These are phyloP conservation scores for Trochalopteron elliotii DNA, from an alignment of 2,113 vertebrate species.

Conservation along the genomic window DNA sequence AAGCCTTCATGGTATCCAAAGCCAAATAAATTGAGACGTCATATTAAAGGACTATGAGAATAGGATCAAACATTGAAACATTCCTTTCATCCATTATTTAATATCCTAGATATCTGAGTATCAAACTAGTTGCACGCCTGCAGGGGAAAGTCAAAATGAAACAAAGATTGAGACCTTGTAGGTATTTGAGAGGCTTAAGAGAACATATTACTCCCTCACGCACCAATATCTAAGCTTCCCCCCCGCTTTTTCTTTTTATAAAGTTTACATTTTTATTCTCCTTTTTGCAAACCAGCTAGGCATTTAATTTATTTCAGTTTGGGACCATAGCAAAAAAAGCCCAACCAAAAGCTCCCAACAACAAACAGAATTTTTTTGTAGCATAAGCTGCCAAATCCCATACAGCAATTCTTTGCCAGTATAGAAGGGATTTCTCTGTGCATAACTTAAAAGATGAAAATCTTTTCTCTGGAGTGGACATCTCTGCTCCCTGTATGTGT, in stretches of 20 bases:
- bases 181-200: not conserved
- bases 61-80: not conserved
- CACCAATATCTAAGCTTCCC: not conserved
- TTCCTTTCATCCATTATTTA: constrained; percentile 16
- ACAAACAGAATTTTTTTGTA: not conserved
- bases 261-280: not conserved
- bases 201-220: not conserved
- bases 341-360: not conserved
- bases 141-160: constrained; percentile 13
- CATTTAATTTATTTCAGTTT: not conserved
- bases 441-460: not conserved
- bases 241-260: rapidly evolving
- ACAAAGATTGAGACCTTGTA: not conserved
- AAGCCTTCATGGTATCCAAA: not conserved
- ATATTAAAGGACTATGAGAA: not conserved
- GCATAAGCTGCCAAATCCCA: not conserved
- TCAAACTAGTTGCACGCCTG: not conserved
- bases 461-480: not conserved
- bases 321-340: not conserved
- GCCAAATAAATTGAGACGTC: constrained; percentile 1
- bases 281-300: not conserved
- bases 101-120: not conserved
- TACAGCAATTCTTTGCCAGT: not conserved
- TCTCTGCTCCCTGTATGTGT: not conserved
- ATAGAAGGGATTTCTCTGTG: not conserved